Conservation (phyloP, 2,797 vertebrate species). For the Natrix natrix region DNA sequence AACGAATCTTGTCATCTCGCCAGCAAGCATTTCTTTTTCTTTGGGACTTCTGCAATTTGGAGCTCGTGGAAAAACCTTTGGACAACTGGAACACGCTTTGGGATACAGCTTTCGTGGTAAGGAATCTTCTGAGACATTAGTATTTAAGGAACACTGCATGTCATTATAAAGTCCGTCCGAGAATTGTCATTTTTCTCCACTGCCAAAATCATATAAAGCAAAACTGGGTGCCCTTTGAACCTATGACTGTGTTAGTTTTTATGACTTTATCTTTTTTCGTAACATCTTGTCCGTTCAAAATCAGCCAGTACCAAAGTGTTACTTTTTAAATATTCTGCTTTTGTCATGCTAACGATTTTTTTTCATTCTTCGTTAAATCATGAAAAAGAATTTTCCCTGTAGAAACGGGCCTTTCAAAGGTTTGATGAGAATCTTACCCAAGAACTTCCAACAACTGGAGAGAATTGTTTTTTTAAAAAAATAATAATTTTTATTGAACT, state of each 20-base stretch:
- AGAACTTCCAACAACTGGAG: background rate
- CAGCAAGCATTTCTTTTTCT: conserved; percentile 76
- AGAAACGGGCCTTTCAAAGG: background rate
- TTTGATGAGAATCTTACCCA: background rate
- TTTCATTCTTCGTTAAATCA: background rate
- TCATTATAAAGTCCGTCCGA: background rate
- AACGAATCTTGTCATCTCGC: conserved; percentile 84
- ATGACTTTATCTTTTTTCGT: background rate
- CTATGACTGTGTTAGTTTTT: background rate
- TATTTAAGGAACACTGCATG: background rate
- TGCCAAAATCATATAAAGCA: background rate
- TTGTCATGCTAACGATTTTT: background rate
- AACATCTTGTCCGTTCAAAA: background rate
- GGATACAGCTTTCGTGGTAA: conserved; percentile 84
- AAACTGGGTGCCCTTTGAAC: background rate
- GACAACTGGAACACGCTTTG: conserved; percentile 77
- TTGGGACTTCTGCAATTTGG: conserved; percentile 87
- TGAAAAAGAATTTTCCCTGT: background rate
- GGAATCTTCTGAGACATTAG: conserved; percentile 6
- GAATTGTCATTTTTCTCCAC: background rate
- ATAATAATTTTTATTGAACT: no score
- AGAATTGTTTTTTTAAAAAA: background rate
- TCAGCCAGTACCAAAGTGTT: background rate
- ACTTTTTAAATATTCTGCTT: background rate
- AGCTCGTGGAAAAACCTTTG: conserved; percentile 80